Conservation (phyloP, 2,888 invertebrate genomes). For the Ceraclea dissimilis region DNA sequence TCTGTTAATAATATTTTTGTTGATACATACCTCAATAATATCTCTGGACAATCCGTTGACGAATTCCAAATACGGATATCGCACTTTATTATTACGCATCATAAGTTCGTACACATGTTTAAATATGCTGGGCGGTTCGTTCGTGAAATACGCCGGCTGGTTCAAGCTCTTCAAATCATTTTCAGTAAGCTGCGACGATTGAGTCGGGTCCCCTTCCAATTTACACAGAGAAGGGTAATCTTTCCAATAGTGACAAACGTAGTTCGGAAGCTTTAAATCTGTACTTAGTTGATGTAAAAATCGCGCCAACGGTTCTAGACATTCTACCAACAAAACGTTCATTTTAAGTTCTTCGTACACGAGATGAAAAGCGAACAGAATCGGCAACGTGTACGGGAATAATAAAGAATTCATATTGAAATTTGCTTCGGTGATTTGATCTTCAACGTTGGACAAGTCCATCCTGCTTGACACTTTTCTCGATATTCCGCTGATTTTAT, state of each 20-base stretch:
- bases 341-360: conserved; percentile 88
- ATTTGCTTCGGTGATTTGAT: background rate
- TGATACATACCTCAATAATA: conserved; percentile 70
- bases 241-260: conserved; percentile 73
- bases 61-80: conserved; percentile 65
- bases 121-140: conserved; percentile 64
- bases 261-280: conserved; percentile 65
- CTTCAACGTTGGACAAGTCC: conserved; percentile 16
- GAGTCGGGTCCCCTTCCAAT: conserved; percentile 35
- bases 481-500: conserved; percentile 14
- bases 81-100: conserved; percentile 42
- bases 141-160: conserved; percentile 53
- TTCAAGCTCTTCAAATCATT: conserved; percentile 50
- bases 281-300: conserved; percentile 69
- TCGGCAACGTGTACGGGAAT: conserved; percentile 64
- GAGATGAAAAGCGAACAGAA: conserved; percentile 77
- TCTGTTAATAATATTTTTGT: conserved; percentile 27
- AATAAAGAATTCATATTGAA: conserved; percentile 60
- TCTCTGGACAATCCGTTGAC: conserved; percentile 68
- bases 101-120: conserved; percentile 61
- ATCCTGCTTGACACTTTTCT: conserved; percentile 16
- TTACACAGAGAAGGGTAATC: conserved; percentile 67
- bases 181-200: conserved; percentile 47
- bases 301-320: conserved; percentile 58
- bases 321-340: conserved; percentile 60